Percentiles rank a stretch among this genome's conserved stretches.
These are phyloP conservation scores for Prionailurus bengalensis DNA, from an alignment of 2,113 vertebrate species.

Conservation along the genomic window DNA sequence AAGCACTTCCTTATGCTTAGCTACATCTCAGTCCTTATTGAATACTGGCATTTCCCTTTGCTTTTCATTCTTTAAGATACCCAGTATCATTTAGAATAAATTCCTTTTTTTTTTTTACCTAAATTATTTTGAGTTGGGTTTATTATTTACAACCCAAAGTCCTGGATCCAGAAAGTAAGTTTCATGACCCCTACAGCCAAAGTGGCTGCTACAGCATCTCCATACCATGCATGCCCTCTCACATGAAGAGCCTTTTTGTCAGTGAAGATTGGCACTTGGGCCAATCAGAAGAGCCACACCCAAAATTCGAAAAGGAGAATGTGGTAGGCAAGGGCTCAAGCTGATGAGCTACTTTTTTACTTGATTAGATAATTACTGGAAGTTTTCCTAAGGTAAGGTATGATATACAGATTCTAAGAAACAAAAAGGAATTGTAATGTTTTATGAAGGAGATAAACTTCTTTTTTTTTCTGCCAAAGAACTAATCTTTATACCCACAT, in stretches of 20 bases:
- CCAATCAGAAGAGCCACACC: not conserved
- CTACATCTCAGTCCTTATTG: not conserved
- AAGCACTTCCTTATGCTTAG: not conserved
- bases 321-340: not conserved
- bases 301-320: not conserved
- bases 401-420: constrained; percentile 12
- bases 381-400: constrained; percentile 1
- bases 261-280: not conserved
- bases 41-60: constrained; percentile 11
- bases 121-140: not conserved
- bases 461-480: constrained; percentile 22
- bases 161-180: not conserved
- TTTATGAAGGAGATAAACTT: not conserved
- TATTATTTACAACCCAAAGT: not conserved
- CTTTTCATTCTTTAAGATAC: constrained; percentile 40
- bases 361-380: constrained; percentile 4
- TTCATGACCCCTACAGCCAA: not conserved
- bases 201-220: not conserved
- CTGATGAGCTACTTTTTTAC: not conserved
- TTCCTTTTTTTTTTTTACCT: not conserved
- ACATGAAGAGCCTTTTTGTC: not conserved
- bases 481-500: not conserved
- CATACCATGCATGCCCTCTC: not conserved
- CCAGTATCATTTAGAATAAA: not conserved
- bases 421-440: not conserved